Percentiles rank a stretch among this genome's conserved stretches.
These are phyloP conservation scores for Hirundichthys speculiger DNA, from an alignment of 2,113 vertebrate genomes.

Conservation along the genomic window DNA sequence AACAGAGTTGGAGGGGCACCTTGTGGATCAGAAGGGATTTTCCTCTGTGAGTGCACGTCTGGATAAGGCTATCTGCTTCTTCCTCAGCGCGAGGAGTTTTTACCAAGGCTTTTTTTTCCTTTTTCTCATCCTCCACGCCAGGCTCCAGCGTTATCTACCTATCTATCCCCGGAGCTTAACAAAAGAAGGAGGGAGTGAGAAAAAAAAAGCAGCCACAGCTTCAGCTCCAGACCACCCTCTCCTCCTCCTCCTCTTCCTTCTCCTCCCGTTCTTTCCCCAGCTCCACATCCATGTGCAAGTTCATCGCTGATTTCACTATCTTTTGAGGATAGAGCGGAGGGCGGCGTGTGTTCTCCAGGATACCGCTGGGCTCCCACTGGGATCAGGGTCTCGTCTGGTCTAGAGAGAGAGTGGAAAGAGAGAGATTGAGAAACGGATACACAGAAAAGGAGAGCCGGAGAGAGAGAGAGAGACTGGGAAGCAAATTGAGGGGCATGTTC, in stretches of 20 bases:
- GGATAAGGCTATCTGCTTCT: slow-evolving; percentile 65
- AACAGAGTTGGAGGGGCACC: slow-evolving; percentile 74
- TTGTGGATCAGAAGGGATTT: slow-evolving; percentile 77
- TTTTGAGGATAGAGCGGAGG: slow-evolving; percentile 68
- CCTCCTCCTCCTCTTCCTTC: slow-evolving; percentile 28
- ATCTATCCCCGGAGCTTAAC: slow-evolving; percentile 71
- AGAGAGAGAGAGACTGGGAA: slow-evolving; percentile 60
- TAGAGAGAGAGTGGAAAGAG: slow-evolving; percentile 42
- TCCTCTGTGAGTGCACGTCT: slow-evolving; percentile 67
- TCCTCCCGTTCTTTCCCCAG: slow-evolving; percentile 48
- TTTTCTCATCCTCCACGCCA: slow-evolving; percentile 61
- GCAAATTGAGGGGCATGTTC: slow-evolving; percentile 72
- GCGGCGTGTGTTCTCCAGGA: slow-evolving; percentile 69
- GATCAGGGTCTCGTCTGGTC: slow-evolving; percentile 68
- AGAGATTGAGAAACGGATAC: slow-evolving; percentile 49
- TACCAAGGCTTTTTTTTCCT: slow-evolving; percentile 46
- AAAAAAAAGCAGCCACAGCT: slow-evolving; percentile 69
- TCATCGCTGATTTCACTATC: slow-evolving; percentile 72
- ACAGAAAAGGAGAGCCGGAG: slow-evolving; percentile 50
- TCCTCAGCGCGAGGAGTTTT: slow-evolving; percentile 63
- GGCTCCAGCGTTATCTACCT: slow-evolving; percentile 67
- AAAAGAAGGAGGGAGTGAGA: slow-evolving; percentile 69
- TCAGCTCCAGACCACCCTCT: slow-evolving; percentile 74
- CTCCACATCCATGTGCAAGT: slow-evolving; percentile 73
- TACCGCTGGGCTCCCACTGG: slow-evolving; percentile 68